phyloP scores from a whole-genome alignment of 2,113 vertebrate species.

The Microcebus griseorufus region DNA sequence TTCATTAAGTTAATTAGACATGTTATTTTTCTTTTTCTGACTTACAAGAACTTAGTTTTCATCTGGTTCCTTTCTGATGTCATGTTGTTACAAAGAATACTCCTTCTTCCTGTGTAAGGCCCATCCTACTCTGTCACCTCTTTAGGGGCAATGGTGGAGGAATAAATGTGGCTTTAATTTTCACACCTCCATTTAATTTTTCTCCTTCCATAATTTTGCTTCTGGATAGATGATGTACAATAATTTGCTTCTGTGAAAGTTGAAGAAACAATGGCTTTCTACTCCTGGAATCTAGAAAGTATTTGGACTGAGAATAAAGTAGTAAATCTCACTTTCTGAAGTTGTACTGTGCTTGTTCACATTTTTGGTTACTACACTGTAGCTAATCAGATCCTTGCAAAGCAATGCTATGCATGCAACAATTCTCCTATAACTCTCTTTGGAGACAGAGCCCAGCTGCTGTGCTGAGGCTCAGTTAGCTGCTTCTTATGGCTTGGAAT shows the following conservation, averaged over 20 bases:
- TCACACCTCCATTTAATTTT: slow-evolving; percentile 34
- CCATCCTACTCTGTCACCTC: not conserved
- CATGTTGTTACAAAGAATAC: not conserved
- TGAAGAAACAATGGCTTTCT: slow-evolving; percentile 44
- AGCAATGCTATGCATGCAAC: slow-evolving; percentile 80
- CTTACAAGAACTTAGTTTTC: slow-evolving; percentile 35
- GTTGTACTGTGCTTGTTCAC: slow-evolving; percentile 68
- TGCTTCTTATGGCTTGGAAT: slow-evolving; percentile 83
- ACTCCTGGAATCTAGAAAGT: not conserved
- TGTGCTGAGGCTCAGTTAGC: slow-evolving; percentile 81
- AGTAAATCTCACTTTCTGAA: slow-evolving; percentile 69
- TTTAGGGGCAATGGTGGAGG: not conserved
- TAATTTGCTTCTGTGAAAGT: slow-evolving; percentile 50
- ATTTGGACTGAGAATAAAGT: not conserved
- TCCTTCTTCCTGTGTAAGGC: not conserved
- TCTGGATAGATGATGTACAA: slow-evolving; percentile 25
- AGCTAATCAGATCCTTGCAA: slow-evolving; percentile 80
- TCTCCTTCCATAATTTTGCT: slow-evolving; percentile 12
- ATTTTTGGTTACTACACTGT: slow-evolving; percentile 78
- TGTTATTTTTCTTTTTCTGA: slow-evolving; percentile 37
- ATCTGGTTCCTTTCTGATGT: not conserved
- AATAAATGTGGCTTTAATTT: not conserved
- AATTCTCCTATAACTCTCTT: slow-evolving; percentile 84
- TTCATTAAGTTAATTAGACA: slow-evolving; percentile 42
- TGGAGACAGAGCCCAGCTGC: slow-evolving; percentile 88